These are phyloP conservation scores for Graptemys geographica DNA, from an alignment of 2,797 vertebrate genomes.

Conservation along the genomic window DNA sequence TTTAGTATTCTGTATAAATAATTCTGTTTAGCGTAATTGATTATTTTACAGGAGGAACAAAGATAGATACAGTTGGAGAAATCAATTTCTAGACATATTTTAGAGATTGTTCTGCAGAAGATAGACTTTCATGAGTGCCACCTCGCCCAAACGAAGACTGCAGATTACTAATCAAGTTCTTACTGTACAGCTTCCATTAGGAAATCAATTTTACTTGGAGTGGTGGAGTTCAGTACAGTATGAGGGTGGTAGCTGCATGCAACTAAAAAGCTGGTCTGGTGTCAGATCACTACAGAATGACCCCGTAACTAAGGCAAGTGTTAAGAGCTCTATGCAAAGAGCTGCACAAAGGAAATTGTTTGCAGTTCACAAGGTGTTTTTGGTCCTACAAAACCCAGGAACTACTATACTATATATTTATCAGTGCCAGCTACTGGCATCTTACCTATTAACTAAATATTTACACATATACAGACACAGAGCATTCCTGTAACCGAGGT, in stretches of 20 bases:
- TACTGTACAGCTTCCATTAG: neutral
- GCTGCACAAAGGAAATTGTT: too few relatives aligned
- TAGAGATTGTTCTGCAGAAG: conserved; percentile 43
- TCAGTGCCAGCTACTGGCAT: neutral
- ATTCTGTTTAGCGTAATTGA: conserved; percentile 68
- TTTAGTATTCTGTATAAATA: conserved; percentile 54
- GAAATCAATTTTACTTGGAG: conserved; percentile 1
- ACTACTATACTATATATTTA: too few relatives aligned
- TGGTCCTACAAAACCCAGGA: too few relatives aligned
- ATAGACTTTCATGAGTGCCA: neutral
- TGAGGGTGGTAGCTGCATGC: neutral
- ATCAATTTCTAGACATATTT: conserved; percentile 57
- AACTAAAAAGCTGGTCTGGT: neutral
- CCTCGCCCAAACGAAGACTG: conserved; percentile 11
- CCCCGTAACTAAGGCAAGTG: neutral
- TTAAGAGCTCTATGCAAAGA: neutral
- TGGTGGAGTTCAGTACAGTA: neutral
- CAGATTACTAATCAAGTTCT: conserved; percentile 13
- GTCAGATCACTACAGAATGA: neutral
- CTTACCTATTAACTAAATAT: neutral
- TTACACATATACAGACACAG: neutral
- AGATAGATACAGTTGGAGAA: conserved; percentile 55
- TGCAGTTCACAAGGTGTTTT: too few relatives aligned
- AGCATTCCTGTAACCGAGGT: neutral
- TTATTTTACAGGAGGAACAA: conserved; percentile 60